Evolutionary conservation across 2,888 invertebrate species (phyloP).

Genomic region (Synergus laeviventris): DNA sequence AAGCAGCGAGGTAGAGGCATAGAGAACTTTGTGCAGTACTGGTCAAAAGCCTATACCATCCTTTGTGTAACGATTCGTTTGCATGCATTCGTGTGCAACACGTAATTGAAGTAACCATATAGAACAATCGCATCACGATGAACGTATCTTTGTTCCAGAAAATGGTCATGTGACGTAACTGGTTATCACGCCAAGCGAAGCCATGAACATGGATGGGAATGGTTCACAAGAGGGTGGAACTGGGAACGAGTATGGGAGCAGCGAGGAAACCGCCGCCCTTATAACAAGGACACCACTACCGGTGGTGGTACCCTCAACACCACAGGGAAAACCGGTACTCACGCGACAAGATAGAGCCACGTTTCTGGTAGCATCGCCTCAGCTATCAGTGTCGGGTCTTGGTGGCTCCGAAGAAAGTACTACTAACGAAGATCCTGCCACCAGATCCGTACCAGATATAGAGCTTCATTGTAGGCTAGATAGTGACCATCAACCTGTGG

Average conservation of each 20-base stretch:
- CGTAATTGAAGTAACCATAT: constrained; percentile 2
- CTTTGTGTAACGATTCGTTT: neutral
- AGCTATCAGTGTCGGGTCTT: constrained; percentile 82
- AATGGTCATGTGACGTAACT: constrained; percentile 65
- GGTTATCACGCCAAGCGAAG: constrained; percentile 53
- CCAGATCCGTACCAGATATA: constrained; percentile 89
- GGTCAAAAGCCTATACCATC: constrained; percentile 1
- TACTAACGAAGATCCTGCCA: constrained; percentile 82
- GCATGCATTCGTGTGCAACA: neutral
- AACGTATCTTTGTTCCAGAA: constrained; percentile 60
- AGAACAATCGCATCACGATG: neutral
- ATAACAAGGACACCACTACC: constrained; percentile 81
- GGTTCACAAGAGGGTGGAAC: constrained; percentile 66
- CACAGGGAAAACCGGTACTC: constrained; percentile 83
- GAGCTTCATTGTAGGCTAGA: constrained; percentile 86
- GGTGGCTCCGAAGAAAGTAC: constrained; percentile 89
- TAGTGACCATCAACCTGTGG: constrained; percentile 72
- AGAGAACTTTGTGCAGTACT: neutral
- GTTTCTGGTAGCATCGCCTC: constrained; percentile 82
- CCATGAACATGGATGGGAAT: constrained; percentile 72
- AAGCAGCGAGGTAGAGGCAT: neutral
- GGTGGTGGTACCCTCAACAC: constrained; percentile 68
- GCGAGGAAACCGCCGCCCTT: constrained; percentile 89
- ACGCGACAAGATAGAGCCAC: constrained; percentile 93
- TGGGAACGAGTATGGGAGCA: constrained; percentile 78